Conservation (phyloP, 2,113 vertebrate genomes). For the Apus apus region DNA sequence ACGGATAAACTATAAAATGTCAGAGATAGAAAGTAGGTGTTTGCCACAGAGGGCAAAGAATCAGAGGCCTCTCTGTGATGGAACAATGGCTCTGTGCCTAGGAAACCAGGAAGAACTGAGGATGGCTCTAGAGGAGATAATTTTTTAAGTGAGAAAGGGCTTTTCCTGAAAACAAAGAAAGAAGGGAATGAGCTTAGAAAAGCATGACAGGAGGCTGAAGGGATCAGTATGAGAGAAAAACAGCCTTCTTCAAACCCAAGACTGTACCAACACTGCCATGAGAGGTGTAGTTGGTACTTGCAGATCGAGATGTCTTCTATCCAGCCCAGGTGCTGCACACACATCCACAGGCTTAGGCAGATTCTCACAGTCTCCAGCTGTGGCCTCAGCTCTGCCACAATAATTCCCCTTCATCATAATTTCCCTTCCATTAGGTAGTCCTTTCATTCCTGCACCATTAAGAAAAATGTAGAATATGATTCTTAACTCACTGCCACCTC, state of each 20-base stretch:
- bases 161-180: constrained; percentile 12
- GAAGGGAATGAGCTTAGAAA: neutral
- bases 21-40: neutral
- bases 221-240: neutral
- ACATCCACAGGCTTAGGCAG: rapidly evolving
- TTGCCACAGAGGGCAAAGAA: neutral
- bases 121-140: neutral
- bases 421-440: neutral
- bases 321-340: neutral
- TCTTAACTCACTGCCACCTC: neutral
- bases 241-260: neutral
- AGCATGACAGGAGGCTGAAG: neutral
- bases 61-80: neutral
- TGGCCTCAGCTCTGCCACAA: neutral
- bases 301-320: neutral
- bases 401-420: neutral
- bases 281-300: neutral
- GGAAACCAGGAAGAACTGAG: neutral
- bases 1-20: neutral
- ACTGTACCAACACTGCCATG: neutral
- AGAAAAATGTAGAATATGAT: neutral
- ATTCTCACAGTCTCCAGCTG: neutral
- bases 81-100: neutral
- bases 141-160: neutral
- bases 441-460: neutral